Base-by-base conservation (phyloP, 2,888 invertebrate genomes). In the Galerucella pusilla region DNA sequence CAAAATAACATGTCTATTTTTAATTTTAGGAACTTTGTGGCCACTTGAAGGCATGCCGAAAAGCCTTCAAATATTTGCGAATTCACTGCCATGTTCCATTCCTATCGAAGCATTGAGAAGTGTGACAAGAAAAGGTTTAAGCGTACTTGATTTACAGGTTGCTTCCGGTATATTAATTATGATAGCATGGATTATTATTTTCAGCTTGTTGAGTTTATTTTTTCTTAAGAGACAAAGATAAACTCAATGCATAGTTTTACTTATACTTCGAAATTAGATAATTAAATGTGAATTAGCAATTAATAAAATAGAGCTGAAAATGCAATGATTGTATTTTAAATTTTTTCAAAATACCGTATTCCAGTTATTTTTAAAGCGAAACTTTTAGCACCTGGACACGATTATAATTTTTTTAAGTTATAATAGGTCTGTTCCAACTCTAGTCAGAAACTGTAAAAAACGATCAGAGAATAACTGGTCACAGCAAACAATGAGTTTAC, bases 21-120 rank as follows among this genome's bases (percentile, higher is more conserved):
- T 68, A 70, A 79, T 83, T 83, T 49, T 79, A 92, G 92, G 92
- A 65, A 88, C 91, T 69, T 87, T 94, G 35, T 94, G 94, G 93
- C 93, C 94, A 0, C 81, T 92, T 16, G 92, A 94, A 86, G 92
- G 91, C 7, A 93, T 92, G 88, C 91, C 92, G 16, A 75, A 76
- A 28, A 75, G 80, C 2, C 79, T 88, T 20, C 80, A 83, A 68
- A 82, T 80, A 71, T 77, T 87, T 45, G 83, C 87, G 0, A 83
- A 81, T 73, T 83, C 83, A 73, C 76, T 86, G 72, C 97, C 97
- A 0, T 93, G 95, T 84, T 97, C 97, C 0, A 88, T 95, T 68
- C 93, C 96, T 0, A 92, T 94, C 0, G 91, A 92, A 76, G 92
- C 96, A 0, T 89, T 96, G 70, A 88, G 96, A 75, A 93, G 92